Evolutionary conservation across 2,888 invertebrate genomes (phyloP).

Genomic region (Cephus nigrinus): DNA sequence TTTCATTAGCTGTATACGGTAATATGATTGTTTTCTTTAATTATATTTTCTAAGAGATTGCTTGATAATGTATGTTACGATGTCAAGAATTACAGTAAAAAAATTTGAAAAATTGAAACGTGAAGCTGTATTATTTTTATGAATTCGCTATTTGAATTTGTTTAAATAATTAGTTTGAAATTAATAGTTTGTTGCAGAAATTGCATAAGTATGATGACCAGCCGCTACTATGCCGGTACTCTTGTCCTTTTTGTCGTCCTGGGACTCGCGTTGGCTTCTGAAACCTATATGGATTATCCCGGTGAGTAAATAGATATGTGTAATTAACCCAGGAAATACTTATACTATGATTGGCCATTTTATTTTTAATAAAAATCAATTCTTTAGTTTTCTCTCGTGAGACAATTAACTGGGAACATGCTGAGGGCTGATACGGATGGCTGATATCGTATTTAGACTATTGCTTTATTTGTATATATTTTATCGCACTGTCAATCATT

Average conservation of each 20-base stretch:
- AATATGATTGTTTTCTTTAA: background rate
- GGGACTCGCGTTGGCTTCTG: slow-evolving; percentile 37
- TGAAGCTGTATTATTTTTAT: background rate
- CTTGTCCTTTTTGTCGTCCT: slow-evolving; percentile 38
- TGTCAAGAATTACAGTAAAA: background rate
- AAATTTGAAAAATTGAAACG: background rate
- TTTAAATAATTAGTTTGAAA: background rate
- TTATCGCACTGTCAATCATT: background rate
- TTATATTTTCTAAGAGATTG: background rate
- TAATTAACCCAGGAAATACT: background rate
- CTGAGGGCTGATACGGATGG: background rate
- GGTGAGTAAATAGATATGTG: slow-evolving; percentile 28
- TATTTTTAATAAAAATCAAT: background rate
- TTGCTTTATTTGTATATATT: background rate
- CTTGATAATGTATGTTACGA: background rate
- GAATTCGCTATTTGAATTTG: background rate
- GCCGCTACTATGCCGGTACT: slow-evolving; percentile 27
- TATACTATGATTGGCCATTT: background rate
- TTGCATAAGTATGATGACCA: slow-evolving; percentile 33
- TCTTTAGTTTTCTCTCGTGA: background rate
- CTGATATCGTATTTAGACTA: background rate
- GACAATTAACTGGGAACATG: background rate
- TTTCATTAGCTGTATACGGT: background rate
- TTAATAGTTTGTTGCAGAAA: background rate
- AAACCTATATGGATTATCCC: slow-evolving; percentile 53